Conservation (phyloP, 2,797 vertebrate species). For the Typhlichthys eigenmanni region DNA sequence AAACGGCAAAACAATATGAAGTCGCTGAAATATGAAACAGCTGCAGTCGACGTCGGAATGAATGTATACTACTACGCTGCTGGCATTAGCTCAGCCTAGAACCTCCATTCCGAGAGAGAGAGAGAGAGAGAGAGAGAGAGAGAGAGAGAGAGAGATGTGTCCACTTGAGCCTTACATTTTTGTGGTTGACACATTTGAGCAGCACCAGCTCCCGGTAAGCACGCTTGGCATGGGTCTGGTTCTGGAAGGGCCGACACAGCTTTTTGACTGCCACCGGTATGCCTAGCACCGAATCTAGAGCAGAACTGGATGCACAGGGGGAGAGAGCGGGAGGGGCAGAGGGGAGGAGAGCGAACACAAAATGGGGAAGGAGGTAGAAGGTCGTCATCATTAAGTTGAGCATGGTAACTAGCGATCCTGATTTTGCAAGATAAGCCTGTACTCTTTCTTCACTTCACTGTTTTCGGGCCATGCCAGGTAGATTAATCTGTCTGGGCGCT, state of each 20-base stretch:
- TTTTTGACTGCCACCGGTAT: constrained; percentile 97
- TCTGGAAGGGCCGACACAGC: constrained; percentile 95
- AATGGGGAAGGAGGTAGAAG: constrained; percentile 2
- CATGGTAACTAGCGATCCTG: no score
- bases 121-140: background rate
- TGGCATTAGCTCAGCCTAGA: background rate
- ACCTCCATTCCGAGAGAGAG: background rate
- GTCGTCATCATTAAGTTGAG: background rate
- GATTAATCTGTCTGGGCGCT: no score
- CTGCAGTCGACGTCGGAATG: no score
- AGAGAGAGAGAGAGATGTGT: background rate
- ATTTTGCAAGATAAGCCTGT: no score
- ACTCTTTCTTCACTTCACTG: no score
- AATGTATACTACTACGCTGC: background rate
- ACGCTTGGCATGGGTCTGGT: constrained; percentile 95
- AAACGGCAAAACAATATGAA: no score
- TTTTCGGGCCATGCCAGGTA: no score
- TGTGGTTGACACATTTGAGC: constrained; percentile 98
- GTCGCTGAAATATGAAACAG: no score
- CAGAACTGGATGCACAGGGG: constrained; percentile 79
- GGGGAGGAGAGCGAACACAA: background rate
- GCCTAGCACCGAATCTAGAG: constrained; percentile 89
- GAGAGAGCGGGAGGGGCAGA: background rate
- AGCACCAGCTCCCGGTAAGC: constrained; percentile 97
- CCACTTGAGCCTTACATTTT: constrained; percentile 84